Percentiles rank a stretch among this genome's conserved stretches.
Evolutionary conservation across 2,113 vertebrate genomes (phyloP).

Genomic region (Pseudolaguvia tuberculata): DNA sequence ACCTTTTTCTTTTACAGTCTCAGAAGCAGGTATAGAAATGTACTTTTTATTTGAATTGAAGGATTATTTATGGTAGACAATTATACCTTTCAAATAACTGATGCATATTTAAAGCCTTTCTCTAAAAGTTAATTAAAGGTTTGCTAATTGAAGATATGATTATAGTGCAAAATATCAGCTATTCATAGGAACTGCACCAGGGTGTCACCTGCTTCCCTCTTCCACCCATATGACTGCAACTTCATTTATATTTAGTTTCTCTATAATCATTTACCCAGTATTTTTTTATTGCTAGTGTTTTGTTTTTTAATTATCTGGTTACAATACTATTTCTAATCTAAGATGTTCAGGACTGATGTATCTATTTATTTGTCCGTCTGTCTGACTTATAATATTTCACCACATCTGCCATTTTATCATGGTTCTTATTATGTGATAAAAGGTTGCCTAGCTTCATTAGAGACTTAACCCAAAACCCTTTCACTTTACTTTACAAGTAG

Average conservation of each 20-base stretch:
- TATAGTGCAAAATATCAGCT: background rate
- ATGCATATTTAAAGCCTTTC: background rate
- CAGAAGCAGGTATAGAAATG: too few species aligned
- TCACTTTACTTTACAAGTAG: conserved; percentile 36
- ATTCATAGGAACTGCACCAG: background rate
- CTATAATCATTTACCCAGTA: too few species aligned
- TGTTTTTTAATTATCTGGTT: too few species aligned
- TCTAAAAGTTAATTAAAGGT: background rate
- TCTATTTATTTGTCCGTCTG: too few species aligned
- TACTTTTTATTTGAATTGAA: background rate
- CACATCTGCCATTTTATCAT: background rate
- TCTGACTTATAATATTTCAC: background rate
- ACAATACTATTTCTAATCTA: too few species aligned
- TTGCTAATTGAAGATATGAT: background rate
- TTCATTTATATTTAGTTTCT: too few species aligned
- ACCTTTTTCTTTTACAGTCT: background rate
- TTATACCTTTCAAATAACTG: background rate
- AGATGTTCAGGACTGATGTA: too few species aligned
- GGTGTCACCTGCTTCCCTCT: background rate
- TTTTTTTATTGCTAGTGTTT: too few species aligned
- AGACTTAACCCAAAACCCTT: conserved; percentile 15
- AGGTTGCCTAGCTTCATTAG: conserved; percentile 1
- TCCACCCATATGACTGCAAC: too few species aligned
- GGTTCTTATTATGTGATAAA: conserved; percentile 1
- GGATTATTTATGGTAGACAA: too few species aligned